phyloP scores from a whole-genome alignment of 2,797 vertebrate species.

The Anabacerthia variegaticeps region DNA sequence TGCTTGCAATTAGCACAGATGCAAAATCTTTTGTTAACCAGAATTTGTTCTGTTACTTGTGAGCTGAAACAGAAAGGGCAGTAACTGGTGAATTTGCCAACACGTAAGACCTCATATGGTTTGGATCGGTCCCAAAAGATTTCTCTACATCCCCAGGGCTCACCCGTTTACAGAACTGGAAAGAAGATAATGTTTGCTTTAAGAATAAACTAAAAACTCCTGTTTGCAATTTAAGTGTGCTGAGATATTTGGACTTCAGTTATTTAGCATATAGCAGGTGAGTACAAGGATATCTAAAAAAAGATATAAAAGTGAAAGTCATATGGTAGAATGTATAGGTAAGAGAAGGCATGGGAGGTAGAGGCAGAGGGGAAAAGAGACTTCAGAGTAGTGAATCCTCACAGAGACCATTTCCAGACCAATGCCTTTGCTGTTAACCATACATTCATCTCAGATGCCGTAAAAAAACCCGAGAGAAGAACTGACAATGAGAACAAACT shows the following conservation, averaged over 20 bases:
- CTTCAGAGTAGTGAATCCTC: not conserved
- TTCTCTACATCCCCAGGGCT: not conserved
- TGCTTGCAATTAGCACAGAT: not conserved
- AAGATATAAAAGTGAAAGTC: not conserved
- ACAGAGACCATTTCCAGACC: not conserved
- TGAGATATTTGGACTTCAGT: not conserved
- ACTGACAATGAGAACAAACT: not conserved
- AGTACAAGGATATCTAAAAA: not conserved
- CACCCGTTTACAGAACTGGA: not conserved
- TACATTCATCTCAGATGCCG: not conserved
- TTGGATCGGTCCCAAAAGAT: not conserved
- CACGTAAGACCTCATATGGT: not conserved
- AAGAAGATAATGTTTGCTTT: not conserved
- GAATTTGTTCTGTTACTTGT: not conserved
- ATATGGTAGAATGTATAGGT: not conserved
- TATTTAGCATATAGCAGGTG: not conserved
- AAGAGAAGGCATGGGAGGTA: not conserved
- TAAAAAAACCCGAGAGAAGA: rapidly evolving
- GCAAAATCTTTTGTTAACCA: not conserved
- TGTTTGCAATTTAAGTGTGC: not conserved
- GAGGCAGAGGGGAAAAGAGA: not conserved
- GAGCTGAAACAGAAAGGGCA: not conserved
- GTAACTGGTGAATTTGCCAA: not conserved
- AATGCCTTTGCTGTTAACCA: not conserved
- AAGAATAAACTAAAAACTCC: not conserved